Conservation (phyloP, 2,797 vertebrate species). For the Lacerta viridis region DNA sequence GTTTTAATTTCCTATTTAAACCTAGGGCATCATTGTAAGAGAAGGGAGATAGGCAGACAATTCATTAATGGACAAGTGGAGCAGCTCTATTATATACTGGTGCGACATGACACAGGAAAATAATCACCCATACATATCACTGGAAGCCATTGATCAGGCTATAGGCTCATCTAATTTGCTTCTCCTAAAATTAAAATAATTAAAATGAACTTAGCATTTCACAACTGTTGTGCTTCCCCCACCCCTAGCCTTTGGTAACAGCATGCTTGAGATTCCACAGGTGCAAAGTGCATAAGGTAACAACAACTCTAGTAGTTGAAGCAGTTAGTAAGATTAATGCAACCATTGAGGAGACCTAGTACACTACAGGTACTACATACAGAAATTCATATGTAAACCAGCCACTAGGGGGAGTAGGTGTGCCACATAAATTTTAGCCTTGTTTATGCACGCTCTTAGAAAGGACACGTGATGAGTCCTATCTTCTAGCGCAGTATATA, state of each 20-base stretch:
- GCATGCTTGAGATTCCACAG: neutral
- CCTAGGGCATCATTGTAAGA: too few species aligned
- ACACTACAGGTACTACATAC: neutral
- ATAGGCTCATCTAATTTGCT: too few species aligned
- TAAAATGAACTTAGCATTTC: too few species aligned
- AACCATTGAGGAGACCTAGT: neutral
- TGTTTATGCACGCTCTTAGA: neutral
- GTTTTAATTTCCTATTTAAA: neutral
- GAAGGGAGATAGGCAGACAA: too few species aligned
- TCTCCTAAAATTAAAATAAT: too few species aligned
- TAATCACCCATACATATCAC: too few species aligned
- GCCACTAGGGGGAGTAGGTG: constrained; percentile 17
- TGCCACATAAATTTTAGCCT: neutral
- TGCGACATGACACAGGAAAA: too few species aligned
- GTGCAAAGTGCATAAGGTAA: neutral
- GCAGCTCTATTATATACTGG: too few species aligned
- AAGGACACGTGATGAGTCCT: neutral
- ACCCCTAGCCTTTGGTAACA: neutral
- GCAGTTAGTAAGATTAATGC: neutral
- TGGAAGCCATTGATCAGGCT: too few species aligned
- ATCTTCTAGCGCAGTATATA: too few species aligned
- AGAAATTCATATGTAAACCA: neutral
- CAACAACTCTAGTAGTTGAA: neutral
- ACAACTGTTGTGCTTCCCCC: too few species aligned
- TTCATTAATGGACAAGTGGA: too few species aligned